phyloP scores from a whole-genome alignment of 2,797 vertebrate genomes.

The Danio aesculapii region DNA sequence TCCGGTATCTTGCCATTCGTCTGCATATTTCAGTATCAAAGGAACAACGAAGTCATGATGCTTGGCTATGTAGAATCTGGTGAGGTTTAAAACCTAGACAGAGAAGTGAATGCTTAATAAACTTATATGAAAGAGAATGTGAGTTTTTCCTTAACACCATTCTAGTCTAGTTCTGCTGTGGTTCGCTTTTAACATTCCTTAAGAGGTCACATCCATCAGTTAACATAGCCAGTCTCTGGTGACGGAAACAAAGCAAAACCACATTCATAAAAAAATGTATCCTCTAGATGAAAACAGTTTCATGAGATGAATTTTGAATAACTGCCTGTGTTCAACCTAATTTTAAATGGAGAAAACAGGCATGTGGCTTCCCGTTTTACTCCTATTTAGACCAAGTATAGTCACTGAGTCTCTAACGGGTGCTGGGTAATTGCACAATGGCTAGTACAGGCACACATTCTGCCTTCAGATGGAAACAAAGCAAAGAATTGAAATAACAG shows the following conservation, averaged over 20 bases:
- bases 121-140: neutral
- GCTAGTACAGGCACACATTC: slow-evolving; percentile 3
- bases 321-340: slow-evolving; percentile 66
- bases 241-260: slow-evolving; percentile 77
- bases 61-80: slow-evolving; percentile 80
- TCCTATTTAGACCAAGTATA: slow-evolving; percentile 68
- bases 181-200: slow-evolving; percentile 72
- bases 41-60: slow-evolving; percentile 86
- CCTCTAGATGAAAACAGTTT: slow-evolving; percentile 74
- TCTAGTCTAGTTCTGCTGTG: slow-evolving; percentile 65
- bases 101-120: slow-evolving; percentile 23
- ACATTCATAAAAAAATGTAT: slow-evolving; percentile 74
- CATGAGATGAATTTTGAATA: slow-evolving; percentile 73
- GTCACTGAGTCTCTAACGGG: slow-evolving; percentile 63
- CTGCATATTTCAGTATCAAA: slow-evolving; percentile 80
- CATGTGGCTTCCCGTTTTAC: slow-evolving; percentile 75
- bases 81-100: slow-evolving; percentile 85
- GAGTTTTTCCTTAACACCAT: slow-evolving; percentile 66
- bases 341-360: slow-evolving; percentile 80
- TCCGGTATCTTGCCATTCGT: slow-evolving; percentile 82
- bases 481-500: slow-evolving; percentile 39
- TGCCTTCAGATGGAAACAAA: slow-evolving; percentile 19
- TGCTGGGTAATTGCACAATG: slow-evolving; percentile 48
- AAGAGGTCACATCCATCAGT: slow-evolving; percentile 72
- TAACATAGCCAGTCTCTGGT: slow-evolving; percentile 69